Percentiles rank a stretch among this genome's conserved stretches.
These are phyloP conservation scores for Liasis olivaceus DNA, from an alignment of 2,797 vertebrate species.

Conservation along the genomic window DNA sequence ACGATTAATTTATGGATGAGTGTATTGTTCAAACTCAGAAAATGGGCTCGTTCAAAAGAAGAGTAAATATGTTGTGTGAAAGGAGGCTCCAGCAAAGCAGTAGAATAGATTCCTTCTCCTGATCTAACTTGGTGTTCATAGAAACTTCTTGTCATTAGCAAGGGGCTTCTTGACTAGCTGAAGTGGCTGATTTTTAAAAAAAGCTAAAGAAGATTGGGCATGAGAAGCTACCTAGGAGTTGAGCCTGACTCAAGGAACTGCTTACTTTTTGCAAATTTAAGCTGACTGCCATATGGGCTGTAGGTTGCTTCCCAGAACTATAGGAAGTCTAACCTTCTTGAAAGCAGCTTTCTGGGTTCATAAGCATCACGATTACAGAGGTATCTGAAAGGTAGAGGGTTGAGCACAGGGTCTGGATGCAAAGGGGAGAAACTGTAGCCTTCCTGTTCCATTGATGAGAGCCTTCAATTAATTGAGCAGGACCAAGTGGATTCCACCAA, in stretches of 20 bases:
- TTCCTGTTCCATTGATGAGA: not conserved
- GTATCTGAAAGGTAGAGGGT: not conserved
- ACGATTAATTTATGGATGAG: not conserved
- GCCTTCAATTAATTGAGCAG: not conserved
- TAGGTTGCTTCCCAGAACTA: not conserved
- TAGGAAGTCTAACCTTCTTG: not conserved
- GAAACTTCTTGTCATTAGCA: too few relatives aligned
- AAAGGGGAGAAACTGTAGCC: not conserved
- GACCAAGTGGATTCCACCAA: not conserved
- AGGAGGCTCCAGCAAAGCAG: not conserved
- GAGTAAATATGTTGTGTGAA: not conserved
- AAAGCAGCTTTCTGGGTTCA: not conserved
- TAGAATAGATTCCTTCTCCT: not conserved
- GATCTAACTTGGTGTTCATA: not conserved
- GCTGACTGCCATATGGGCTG: too few relatives aligned
- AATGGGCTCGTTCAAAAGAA: not conserved
- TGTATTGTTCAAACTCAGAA: not conserved
- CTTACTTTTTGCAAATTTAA: too few relatives aligned
- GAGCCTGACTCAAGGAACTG: too few relatives aligned
- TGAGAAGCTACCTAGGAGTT: too few relatives aligned
- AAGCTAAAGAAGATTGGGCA: too few relatives aligned
- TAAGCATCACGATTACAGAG: not conserved
- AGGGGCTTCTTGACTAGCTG: too few relatives aligned
- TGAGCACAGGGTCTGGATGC: too few relatives aligned
- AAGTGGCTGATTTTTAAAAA: too few relatives aligned